Conservation (phyloP, 2,797 vertebrate genomes). For the Uromys caudimaculatus region DNA sequence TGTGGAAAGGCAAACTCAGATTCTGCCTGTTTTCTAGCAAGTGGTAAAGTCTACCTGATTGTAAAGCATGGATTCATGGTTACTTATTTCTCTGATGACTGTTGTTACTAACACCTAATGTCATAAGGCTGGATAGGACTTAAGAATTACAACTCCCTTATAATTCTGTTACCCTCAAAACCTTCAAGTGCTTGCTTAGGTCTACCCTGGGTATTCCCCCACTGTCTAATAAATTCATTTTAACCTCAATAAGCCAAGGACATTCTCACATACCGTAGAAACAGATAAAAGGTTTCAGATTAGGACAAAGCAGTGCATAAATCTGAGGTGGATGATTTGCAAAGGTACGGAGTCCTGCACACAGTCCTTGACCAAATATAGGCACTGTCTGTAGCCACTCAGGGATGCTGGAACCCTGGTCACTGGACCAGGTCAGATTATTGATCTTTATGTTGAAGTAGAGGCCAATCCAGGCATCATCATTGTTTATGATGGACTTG, state of each 20-base stretch:
- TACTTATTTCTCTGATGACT: not conserved
- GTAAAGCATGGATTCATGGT: not conserved
- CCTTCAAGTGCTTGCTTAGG: not conserved
- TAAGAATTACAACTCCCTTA: not conserved
- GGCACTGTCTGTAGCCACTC: conserved; percentile 46
- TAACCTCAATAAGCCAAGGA: not conserved
- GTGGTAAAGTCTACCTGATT: not conserved
- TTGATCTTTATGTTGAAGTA: not conserved
- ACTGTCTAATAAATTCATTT: not conserved
- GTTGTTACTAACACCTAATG: not conserved
- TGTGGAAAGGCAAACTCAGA: not conserved
- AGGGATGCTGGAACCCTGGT: not conserved
- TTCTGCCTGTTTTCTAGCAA: not conserved
- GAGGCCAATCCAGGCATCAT: conserved; percentile 76
- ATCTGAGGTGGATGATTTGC: rapidly evolving
- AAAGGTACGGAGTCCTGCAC: conserved; percentile 41
- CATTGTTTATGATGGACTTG: not conserved
- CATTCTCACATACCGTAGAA: conserved; percentile 51
- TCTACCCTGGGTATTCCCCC: not conserved
- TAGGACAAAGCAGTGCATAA: not conserved
- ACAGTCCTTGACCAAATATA: not conserved
- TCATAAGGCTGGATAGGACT: not conserved
- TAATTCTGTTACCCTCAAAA: not conserved
- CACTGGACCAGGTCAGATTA: conserved; percentile 68
- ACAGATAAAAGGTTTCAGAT: conserved; percentile 72